Evolutionary conservation across 2,888 invertebrate genomes (phyloP).

Genomic region (Apamea monoglypha): DNA sequence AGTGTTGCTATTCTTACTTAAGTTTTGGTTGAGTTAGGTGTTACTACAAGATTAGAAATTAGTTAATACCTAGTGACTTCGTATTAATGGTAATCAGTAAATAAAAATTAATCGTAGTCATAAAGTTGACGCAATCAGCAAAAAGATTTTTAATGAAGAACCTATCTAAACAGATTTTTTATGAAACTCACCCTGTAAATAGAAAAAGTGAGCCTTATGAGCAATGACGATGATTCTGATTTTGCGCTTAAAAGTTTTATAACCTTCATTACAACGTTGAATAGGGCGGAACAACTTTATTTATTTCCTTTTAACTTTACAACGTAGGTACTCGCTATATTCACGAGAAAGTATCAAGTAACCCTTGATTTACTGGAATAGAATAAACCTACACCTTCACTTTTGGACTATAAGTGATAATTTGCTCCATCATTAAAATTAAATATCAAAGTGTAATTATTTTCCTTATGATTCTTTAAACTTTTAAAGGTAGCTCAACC

Average conservation of each 20-base stretch:
- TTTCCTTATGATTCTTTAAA: background rate
- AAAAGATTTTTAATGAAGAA: background rate
- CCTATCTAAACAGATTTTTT: background rate
- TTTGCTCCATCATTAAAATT: background rate
- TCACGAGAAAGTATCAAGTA: background rate
- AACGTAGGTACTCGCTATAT: background rate
- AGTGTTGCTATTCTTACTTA: background rate
- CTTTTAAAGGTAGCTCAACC: background rate
- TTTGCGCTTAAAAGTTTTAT: background rate
- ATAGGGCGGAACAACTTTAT: background rate
- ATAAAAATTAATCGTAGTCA: background rate
- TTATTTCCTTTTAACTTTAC: background rate
- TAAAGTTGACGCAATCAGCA: background rate
- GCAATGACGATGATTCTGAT: background rate
- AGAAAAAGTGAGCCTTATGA: background rate
- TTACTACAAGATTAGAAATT: background rate
- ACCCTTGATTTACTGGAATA: background rate
- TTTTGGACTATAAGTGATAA: background rate
- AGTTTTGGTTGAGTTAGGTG: slow-evolving; percentile 10
- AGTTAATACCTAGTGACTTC: background rate
- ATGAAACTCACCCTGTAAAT: background rate
- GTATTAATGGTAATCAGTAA: background rate
- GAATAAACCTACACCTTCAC: background rate
- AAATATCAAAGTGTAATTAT: background rate
- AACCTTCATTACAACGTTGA: background rate